Conservation (phyloP, 2,113 vertebrate genomes). For the Carlito syrichta region DNA sequence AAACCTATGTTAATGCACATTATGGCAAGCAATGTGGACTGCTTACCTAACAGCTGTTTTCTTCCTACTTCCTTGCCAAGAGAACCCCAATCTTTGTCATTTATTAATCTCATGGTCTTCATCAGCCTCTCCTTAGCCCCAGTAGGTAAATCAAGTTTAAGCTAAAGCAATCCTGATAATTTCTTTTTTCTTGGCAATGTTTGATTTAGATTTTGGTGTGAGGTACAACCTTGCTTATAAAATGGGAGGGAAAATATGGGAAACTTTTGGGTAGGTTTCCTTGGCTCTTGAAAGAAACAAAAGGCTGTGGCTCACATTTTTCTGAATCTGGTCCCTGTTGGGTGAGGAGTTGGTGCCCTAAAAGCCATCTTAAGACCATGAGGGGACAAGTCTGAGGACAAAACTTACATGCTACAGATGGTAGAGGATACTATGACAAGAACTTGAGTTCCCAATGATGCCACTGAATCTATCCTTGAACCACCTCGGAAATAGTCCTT, state of each 20-base stretch:
- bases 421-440: not conserved
- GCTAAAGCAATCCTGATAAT: not conserved
- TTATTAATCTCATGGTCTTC: not conserved
- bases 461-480: not conserved
- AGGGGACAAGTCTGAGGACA: not conserved
- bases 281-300: conserved; percentile 7
- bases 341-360: not conserved
- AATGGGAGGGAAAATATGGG: not conserved
- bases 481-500: not conserved
- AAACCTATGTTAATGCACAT: not conserved
- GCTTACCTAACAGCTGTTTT: not conserved
- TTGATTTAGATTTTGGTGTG: not conserved
- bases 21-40: not conserved
- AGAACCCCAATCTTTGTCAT: not conserved
- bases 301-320: not conserved
- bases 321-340: not conserved
- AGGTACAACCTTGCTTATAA: not conserved
- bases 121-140: not conserved
- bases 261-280: not conserved
- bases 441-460: not conserved
- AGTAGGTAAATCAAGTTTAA: not conserved
- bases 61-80: not conserved
- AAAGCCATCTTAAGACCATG: not conserved
- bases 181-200: not conserved
- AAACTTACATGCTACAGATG: not conserved